Evolutionary conservation across 2,113 vertebrate genomes (phyloP), one percentile per base, ranked within the genome.

Genomic region (Progne subis): DNA sequence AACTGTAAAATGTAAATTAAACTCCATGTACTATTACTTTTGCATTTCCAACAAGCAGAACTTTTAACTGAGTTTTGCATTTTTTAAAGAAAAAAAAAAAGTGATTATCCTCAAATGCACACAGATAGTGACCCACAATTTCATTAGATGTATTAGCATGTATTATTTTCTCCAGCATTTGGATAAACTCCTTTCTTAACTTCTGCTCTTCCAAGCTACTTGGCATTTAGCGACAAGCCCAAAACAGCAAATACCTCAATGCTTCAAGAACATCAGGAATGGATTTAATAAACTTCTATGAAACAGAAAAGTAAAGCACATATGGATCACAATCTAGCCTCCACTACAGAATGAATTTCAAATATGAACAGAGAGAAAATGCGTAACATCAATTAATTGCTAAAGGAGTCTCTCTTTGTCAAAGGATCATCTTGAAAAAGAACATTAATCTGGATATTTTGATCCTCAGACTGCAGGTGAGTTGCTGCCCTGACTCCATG

Each of bases 1-100:
- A 80, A 92, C 34, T 39, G 43, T 50, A 43, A 86, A 88, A 93
- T 77, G 32, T 53, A 83, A 94, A 94, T 79, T 90, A 74, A 88
- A 65, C 8, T 85, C 23, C 23, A 34, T 17, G 11, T 67, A 82
- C n/a, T 75, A 52, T 28, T 71, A 78, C 9, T 23, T 44, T 84
- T 50, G 44, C 49, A 65, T 53, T 20, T 56, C 79, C 28, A 87
- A 61, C 9, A 44, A 50, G 70, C 23, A 77, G 75, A 90, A 23
- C 37, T 76, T 81, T 83, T 44, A 92, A 64, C 5, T 0, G 4
- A 25, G 12, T 56, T 71, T 44, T 81, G 3, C 4, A 47, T 79
- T 88, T 94, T 67, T 57, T 47, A 28, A 82, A 55, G 8, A 37
- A 37, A 37, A 37, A 37, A 37, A 37, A 37, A 3, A 37, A 16